Evolutionary conservation across 1,140 invertebrate species (phyloP), one percentile per base, ranked within the genome.

Genomic region (Apocrypta bakeri): DNA sequence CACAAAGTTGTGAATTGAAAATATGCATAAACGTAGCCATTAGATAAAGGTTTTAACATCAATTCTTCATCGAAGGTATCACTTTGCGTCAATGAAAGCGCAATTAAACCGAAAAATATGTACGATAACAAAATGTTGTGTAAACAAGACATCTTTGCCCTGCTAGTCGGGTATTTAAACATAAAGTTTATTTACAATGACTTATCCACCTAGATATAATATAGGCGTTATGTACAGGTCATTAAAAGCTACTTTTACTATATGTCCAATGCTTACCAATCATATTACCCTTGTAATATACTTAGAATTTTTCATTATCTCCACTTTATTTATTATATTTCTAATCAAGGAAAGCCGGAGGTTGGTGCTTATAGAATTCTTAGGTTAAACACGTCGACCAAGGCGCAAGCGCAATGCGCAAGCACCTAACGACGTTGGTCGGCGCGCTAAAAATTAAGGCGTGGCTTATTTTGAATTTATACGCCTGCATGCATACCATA

Each of bases 1-100:
- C 96, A 96, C 80, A 94, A 88, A 3, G 96, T 97, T 42, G 95
- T 95, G 91, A 98, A 98, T 90, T 97, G 96, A 89, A 98, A 97
- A 91, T 96, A 95, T 17, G 95, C 94, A 89, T 97, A 96, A 71
- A 98, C 92, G 92, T 97, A 95, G 83, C 96, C 95, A 88, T 93
- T 95, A 42, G 94, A 91, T 61, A 98, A 90, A 0, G 96, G 96
- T 88, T 96, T 97, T 24, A 98, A 91, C 76, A 96, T 93, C 25
- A 98, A 92, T 90, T 97, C 96, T 92, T 98, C 97, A 81, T 94
- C 92, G 89, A 96, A 97, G 64, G 89, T 92, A 90, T 97, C 96
- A 87, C 91, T 91, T 66, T 89, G 84, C 40, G 85, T 72, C 25
- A 27, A 81, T 14, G 82, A 82, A 9, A 78, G 66, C 31, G 81